Base-by-base conservation (phyloP, 2,113 vertebrate species). In the Rallus limicola region DNA sequence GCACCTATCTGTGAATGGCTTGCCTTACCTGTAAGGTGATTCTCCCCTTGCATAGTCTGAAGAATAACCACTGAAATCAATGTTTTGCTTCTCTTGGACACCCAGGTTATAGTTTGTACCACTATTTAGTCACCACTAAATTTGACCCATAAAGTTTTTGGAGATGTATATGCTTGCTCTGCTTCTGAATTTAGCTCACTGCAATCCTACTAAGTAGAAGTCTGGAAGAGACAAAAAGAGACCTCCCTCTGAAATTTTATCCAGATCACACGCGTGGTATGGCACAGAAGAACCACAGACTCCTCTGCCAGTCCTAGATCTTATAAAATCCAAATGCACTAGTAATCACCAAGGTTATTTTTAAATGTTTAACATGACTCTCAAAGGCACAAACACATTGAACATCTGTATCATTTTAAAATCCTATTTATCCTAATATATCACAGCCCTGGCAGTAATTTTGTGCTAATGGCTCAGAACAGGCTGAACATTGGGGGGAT, bases 361-460 rank as follows among this genome's bases (percentile, higher is more conserved):
- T 96, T 76, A 93, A 90, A 86, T 85, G 65, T 88, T 94, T 96
- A 85, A 92, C 68, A 89, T 71, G 81, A 53, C 92, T 93, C 55
- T 82, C 8, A 1, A 85, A 93, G 74, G 81, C 72, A 80, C 56
- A 89, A 82, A 58, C 67, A 72, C 46, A 48, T 90, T 92, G 89
- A 91, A 94, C 97, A 94, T 96, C 93, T 95, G 91, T 83, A 83
- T 74, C 94, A 91, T 77, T 96, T 97, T 89, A 94, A 96, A 94
- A 44, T 70, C 38, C 70, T 96, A 82, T 88, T 96, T 95, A 88
- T 95, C 89, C 50, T 74, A 86, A 72, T 76, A 59, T 85, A 89
- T 91, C 62, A 88, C 74, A 76, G 53, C 50, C 93, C 81, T 96
- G 88, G 93, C 88, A 93, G 88, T 82, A 88, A 87, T 96, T 96